Base-by-base conservation (phyloP, 1,140 invertebrate genomes). In the Bactericera cockerelli region DNA sequence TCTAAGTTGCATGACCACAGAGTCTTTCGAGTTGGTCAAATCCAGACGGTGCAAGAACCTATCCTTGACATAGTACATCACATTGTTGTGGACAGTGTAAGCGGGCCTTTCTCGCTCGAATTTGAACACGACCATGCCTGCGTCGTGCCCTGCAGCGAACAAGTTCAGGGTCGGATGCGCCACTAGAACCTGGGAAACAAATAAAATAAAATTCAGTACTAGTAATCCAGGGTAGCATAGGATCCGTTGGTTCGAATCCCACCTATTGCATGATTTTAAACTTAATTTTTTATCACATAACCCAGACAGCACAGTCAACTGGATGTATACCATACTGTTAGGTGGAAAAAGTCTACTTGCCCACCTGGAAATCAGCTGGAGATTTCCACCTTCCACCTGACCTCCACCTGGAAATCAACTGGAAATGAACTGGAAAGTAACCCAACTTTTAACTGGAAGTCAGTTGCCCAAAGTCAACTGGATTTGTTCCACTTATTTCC, bases 31-130 rank as follows among this genome's bases (percentile, higher is more conserved):
- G 0, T 87, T 91, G 24, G 79, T 88, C 64, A 98, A 92, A 69
- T 98, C 94, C 58, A 98, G 73, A 67, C 89, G 86, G 16, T 94
- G 78, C n/a, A 98, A 74, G 67, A 81, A 88, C 61, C 87, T 80
- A 58, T 98, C 93, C 70, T 99, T 99, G 0, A 99, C 89, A 67
- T 99, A 99, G 71, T 91, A 98, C 10, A 99, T 74, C 56, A 93
- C 72, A 71, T 98, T 98, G 31, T 88, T 88, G 70, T 94, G 83
- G 1, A 98, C 84, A 13, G 92, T 87, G 72, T 93, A 96, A 0
- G 95, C 94, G 1, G 97, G 96, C 57, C 96, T 75, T 76, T 99
- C 97, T 59, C 94, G 76, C 71, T 99, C 95, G 62, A 99, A 72
- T 70, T 88, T 85, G 60, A 85, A 85, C 28, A 86, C 77, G 6